phyloP scores from a whole-genome alignment of 2,888 invertebrate genomes.

The Lycocerus yunnanus region DNA sequence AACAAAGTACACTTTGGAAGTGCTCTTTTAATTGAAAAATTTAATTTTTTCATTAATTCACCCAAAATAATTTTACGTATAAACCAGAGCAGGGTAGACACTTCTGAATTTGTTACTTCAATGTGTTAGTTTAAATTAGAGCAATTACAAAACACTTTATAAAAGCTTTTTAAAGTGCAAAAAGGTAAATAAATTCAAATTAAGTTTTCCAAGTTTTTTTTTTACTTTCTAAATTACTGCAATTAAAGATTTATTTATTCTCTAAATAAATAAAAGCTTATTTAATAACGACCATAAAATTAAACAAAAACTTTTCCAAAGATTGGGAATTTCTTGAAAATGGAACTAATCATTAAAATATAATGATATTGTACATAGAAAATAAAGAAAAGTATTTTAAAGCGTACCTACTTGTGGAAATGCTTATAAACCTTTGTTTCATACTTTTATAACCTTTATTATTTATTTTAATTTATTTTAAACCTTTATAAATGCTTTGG shows the following conservation, averaged over 20 bases:
- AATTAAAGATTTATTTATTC: background rate
- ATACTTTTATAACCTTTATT: too few species aligned
- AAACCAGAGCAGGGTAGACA: slow-evolving; percentile 15
- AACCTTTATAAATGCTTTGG: too few species aligned
- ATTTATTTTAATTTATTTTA: too few species aligned
- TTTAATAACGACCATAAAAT: background rate
- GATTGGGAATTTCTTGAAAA: too few species aligned
- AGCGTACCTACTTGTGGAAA: too few species aligned
- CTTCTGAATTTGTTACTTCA: slow-evolving; percentile 24
- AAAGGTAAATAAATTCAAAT: background rate
- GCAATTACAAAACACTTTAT: background rate
- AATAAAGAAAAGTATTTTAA: too few species aligned
- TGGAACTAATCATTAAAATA: too few species aligned
- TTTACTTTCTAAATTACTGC: background rate
- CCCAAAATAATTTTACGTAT: slow-evolving; percentile 24
- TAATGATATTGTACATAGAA: too few species aligned
- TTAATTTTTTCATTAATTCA: slow-evolving; percentile 49
- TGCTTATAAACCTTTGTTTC: too few species aligned
- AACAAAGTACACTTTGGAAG: slow-evolving; percentile 47
- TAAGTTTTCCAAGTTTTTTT: background rate
- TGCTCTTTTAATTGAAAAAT: slow-evolving; percentile 48
- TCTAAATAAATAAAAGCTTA: background rate
- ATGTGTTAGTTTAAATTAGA: background rate
- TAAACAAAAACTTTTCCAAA: too few species aligned
- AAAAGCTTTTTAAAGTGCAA: background rate